Evolutionary conservation across 2,797 vertebrate species (phyloP).

Genomic region (Coregonus suidteri): DNA sequence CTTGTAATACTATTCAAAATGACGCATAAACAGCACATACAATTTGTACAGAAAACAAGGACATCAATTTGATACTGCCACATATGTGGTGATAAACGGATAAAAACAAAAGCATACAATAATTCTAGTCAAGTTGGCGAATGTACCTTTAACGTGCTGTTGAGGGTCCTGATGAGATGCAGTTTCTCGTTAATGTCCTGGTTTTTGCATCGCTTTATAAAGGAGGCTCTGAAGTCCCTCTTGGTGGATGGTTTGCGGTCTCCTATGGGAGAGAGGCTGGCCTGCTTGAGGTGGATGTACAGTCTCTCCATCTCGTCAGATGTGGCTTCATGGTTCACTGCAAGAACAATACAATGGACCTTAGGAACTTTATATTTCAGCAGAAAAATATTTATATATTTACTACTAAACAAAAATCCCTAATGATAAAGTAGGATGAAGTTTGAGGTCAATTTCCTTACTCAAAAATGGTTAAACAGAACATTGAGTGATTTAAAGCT

Average conservation of each 20-base stretch:
- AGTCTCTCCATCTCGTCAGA: conserved; percentile 95
- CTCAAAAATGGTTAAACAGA: not conserved
- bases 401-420: not conserved
- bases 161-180: conserved; percentile 89
- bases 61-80: not conserved
- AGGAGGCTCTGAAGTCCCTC: conserved; percentile 92
- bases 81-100: too few species aligned
- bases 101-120: too few species aligned
- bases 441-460: not conserved
- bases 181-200: conserved; percentile 90
- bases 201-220: conserved; percentile 94
- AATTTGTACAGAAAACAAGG: not conserved
- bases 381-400: not conserved
- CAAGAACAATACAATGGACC: conserved; percentile 22
- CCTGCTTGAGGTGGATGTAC: conserved; percentile 92
- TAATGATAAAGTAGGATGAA: not conserved
- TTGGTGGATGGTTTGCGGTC: conserved; percentile 90
- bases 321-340: conserved; percentile 46
- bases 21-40: not conserved
- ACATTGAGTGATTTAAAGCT: not conserved
- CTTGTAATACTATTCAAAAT: not conserved
- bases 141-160: conserved; percentile 95
- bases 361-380: not conserved
- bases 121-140: not conserved
- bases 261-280: conserved; percentile 93